Base-by-base conservation (phyloP, 2,797 vertebrate species). In the Cossypha polioptera region DNA sequence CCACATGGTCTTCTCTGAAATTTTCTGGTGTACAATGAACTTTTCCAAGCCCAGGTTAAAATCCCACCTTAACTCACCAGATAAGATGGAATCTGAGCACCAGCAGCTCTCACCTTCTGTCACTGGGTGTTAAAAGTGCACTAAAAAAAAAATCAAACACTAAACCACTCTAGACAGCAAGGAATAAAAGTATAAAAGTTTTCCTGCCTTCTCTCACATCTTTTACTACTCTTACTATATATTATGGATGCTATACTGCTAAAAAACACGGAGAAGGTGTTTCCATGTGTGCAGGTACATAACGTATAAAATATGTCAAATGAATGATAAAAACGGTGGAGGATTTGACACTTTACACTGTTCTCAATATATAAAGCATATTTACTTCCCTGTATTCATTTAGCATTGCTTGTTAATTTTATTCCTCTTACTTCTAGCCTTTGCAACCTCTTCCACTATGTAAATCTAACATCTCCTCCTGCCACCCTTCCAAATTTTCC, bases 231-330 rank as follows among this genome's bases (percentile, higher is more conserved):
- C 29, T 43, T 11, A 2, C 13, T 72, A 10, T 25, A 6, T 45
- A 14, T 65, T 40, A 57, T 7, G 13, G 38, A 47, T 58, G 3
- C 2, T 59, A 8, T 15, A 35, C 13, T 55, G 18, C 9, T 74
- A 28, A 54, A n/a, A 40, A 18, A 1, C 7, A 47, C 2, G 11
- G 17, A 48, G 22, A 33, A 50, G 4, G 4, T 25, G 7, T 14
- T 63, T 59, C n/a, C 14, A 33, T 38, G 47, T 36, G 11, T 58
- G 25, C 31, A 55, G 4, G 9, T 19, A 7, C 19, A 4, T 19
- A 68, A n/a, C 0, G 1, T 4, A 31, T 1, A 18, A 17, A 45
- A 7, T 4, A 55, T 1, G 4, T 6, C 45, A 57, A 72, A 40
- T 20, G 7, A 65, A 19, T 18, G 1, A 75, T 14, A 42, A 67